These are phyloP conservation scores for Macropodus opercularis DNA, from an alignment of 2,797 vertebrate genomes.

Conservation along the genomic window DNA sequence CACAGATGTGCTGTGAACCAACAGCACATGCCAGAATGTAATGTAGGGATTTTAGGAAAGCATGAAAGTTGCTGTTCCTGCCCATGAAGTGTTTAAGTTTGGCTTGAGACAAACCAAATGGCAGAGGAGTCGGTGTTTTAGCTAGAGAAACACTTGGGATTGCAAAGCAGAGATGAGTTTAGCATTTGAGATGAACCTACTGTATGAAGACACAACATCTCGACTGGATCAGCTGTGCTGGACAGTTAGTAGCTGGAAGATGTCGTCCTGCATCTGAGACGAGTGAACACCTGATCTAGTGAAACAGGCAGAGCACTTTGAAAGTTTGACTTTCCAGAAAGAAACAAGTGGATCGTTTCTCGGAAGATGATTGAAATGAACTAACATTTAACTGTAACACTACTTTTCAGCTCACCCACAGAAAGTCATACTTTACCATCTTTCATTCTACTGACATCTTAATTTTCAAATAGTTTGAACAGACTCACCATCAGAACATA, in stretches of 20 bases:
- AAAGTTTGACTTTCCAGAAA: no score
- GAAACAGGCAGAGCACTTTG: no score
- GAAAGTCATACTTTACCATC: constrained; percentile 15
- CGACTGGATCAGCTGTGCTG: no score
- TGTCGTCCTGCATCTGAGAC: no score
- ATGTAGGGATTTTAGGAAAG: not conserved
- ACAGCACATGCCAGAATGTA: not conserved
- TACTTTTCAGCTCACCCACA: constrained; percentile 21
- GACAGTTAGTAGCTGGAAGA: no score
- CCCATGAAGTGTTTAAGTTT: not conserved
- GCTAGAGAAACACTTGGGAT: not conserved
- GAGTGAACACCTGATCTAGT: no score
- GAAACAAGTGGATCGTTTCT: no score
- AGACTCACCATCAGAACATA: no score
- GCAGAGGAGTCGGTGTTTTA: constrained; percentile 3
- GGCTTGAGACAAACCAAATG: constrained; percentile 4
- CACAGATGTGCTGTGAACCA: constrained; percentile 21
- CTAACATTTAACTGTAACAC: constrained; percentile 50
- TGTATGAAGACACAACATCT: constrained; percentile 30
- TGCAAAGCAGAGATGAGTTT: constrained; percentile 8
- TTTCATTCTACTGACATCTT: constrained; percentile 31
- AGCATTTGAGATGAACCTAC: no score
- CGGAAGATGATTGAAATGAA: constrained; percentile 41
- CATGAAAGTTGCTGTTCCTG: not conserved
- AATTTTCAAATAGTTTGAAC: constrained; percentile 16